Base-by-base conservation (phyloP, 2,888 invertebrate species). In the Chrysopilus asiliformis region DNA sequence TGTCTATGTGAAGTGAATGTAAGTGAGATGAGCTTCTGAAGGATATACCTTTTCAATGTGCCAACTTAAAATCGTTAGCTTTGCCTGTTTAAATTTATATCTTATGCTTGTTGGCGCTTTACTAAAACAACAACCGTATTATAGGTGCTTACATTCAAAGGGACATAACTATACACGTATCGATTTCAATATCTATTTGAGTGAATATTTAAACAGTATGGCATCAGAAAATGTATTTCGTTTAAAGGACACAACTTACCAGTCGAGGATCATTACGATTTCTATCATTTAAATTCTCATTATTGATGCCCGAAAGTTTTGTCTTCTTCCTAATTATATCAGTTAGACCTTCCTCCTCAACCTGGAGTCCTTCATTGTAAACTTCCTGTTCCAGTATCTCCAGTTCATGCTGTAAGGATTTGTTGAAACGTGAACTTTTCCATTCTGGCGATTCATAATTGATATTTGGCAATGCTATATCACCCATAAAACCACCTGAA, bases 371-470 rank as follows among this genome's bases (percentile, higher is more conserved):
- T 60, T 85, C 84, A 38, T 76, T 67, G 36, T 83, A 69, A 6
- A 84, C 80, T 58, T 85, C 83, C 51, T 84, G 81, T 51, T 83
- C 81, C 49, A 83, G 71, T 53, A 79, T 76, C 54, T 83, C 82
- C n/a, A 84, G 70, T 56, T 84, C 82, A 56, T 79, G 76, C 56
- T 81, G 77, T 40, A 78, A 68, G 16, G 71, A 74, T 53, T 74
- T 74, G 61, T 75, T 79, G 43, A 72, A 68, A 53, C 16, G 13
- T 37, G 68, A 66, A 20, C 66, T 55, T 4, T 66, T 59, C 56
- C 65, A 62, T 45, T 68, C 67, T 50, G 55, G 64, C 52, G 54
- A 56, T 30, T 61, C 54, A 42, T 60, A 66, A 46, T 68, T 67
- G 39, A 62, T 38, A 49, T 76, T 74, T 22, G 85, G 77, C 45